These are phyloP conservation scores for Florisuga fusca DNA, from an alignment of 2,797 vertebrate species.

Conservation along the genomic window DNA sequence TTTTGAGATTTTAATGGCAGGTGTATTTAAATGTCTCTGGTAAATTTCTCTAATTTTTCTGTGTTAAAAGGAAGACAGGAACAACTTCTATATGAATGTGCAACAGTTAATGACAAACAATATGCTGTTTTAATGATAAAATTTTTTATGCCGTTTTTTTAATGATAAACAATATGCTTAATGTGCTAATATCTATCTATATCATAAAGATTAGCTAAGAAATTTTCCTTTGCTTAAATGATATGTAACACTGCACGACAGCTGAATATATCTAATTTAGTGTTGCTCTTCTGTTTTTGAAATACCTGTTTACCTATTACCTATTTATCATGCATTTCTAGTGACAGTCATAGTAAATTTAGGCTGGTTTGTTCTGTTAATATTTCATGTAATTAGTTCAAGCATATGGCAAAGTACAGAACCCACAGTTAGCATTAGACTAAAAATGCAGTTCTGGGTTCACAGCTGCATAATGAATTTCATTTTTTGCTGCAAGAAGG, in stretches of 20 bases:
- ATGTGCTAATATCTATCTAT: background rate
- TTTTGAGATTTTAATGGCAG: background rate
- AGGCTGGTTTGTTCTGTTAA: constrained; percentile 1
- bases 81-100: background rate
- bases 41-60: background rate
- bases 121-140: no score
- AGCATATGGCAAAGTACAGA: background rate
- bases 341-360: background rate
- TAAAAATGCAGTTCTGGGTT: background rate
- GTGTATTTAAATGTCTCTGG: background rate
- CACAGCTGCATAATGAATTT: background rate
- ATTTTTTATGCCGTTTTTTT: no score
- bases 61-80: background rate
- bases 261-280: background rate
- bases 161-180: background rate
- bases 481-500: background rate
- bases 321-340: constrained; percentile 12
- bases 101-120: background rate
- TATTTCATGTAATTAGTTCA: constrained; percentile 12
- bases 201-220: background rate
- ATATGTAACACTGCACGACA: background rate
- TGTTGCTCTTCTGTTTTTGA: background rate
- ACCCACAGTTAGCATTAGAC: background rate
- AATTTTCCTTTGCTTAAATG: background rate
- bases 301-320: background rate